Percentiles rank a stretch among this genome's conserved stretches.
Conservation (phyloP, 1,140 invertebrate species). For the Trachymyrmex septentrionalis region DNA sequence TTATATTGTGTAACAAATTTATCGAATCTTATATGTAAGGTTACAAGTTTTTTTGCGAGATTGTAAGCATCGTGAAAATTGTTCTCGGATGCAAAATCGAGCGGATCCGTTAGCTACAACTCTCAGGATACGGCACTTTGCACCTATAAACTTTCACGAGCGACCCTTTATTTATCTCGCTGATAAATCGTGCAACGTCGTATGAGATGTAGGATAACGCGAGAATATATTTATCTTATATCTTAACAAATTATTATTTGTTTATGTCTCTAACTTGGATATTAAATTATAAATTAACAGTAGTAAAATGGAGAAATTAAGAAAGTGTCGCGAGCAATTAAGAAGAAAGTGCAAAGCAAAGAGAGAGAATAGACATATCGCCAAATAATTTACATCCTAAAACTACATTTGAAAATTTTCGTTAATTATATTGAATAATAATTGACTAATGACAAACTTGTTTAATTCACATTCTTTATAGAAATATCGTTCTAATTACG, state of each 20-base stretch:
- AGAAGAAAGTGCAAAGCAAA: neutral
- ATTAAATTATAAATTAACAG: neutral
- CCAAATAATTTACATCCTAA: neutral
- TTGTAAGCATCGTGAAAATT: neutral
- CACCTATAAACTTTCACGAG: constrained; percentile 48
- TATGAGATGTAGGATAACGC: neutral
- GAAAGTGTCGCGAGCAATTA: neutral
- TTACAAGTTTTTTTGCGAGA: neutral
- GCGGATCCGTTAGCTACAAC: constrained; percentile 21
- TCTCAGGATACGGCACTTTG: neutral
- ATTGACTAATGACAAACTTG: neutral
- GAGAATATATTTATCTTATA: constrained; percentile 28
- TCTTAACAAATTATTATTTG: constrained; percentile 1
- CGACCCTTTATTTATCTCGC: constrained; percentile 44
- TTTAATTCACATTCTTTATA: neutral
- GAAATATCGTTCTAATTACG: constrained; percentile 39
- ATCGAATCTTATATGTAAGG: neutral
- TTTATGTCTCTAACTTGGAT: neutral
- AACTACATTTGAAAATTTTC: neutral
- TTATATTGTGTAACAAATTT: neutral
- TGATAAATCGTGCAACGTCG: constrained; percentile 6
- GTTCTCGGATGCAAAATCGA: constrained; percentile 1
- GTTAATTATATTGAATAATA: constrained; percentile 19
- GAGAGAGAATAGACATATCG: neutral
- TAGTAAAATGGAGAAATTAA: neutral